Evolutionary conservation across 2,888 invertebrate genomes (phyloP).

Genomic region (Oscheius sp.): DNA sequence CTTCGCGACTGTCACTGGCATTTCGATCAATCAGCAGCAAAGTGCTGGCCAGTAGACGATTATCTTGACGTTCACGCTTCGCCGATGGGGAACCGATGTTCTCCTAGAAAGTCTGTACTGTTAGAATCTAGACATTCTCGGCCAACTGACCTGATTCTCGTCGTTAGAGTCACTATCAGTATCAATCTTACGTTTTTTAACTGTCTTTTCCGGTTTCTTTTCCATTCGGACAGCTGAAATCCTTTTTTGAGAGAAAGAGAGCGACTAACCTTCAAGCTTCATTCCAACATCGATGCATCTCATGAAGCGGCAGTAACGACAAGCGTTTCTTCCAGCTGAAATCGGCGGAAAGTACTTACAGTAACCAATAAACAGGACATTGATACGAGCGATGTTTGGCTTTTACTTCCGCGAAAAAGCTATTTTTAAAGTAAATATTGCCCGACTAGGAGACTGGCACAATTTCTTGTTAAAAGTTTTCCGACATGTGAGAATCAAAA

Average conservation of each 20-base stretch:
- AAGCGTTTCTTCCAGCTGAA: conserved; percentile 61
- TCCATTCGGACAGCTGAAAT: conserved; percentile 53
- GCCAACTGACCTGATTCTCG: conserved; percentile 28
- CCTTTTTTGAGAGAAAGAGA: not conserved
- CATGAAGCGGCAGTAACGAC: conserved; percentile 64
- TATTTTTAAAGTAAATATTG: too few relatives aligned
- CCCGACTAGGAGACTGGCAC: too few relatives aligned
- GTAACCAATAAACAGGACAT: not conserved
- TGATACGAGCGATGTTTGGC: too few relatives aligned
- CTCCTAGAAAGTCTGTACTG: conserved; percentile 20
- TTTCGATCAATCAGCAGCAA: conserved; percentile 51
- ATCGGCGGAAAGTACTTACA: not conserved
- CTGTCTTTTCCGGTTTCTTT: conserved; percentile 42
- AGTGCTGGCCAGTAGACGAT: conserved; percentile 46
- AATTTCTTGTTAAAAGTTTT: too few relatives aligned
- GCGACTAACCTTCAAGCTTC: conserved; percentile 50
- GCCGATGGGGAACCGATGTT: conserved; percentile 34
- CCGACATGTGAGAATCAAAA: too few relatives aligned
- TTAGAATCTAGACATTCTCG: not conserved
- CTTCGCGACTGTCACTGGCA: conserved; percentile 47
- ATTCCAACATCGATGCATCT: conserved; percentile 52
- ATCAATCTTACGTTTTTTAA: conserved; percentile 34
- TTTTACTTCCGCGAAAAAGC: too few relatives aligned
- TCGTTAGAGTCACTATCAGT: conserved; percentile 42
- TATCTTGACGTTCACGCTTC: conserved; percentile 47